Percentiles rank a stretch among this genome's conserved stretches.
These are phyloP conservation scores for Mareca strepera DNA, from an alignment of 2,797 vertebrate genomes.

Conservation along the genomic window DNA sequence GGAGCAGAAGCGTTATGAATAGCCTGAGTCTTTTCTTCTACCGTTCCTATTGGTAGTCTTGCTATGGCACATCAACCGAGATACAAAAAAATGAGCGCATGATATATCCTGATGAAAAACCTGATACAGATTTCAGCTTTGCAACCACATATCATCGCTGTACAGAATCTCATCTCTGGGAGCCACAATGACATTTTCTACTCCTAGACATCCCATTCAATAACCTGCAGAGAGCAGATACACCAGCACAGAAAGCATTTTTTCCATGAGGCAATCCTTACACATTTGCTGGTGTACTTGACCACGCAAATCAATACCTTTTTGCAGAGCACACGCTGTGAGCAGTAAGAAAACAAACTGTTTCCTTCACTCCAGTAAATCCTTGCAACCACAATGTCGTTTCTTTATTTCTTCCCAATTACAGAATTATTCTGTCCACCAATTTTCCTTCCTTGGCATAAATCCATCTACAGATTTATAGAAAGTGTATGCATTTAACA, in stretches of 20 bases:
- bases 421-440: neutral
- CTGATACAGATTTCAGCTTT: neutral
- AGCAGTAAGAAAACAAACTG: neutral
- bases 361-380: neutral
- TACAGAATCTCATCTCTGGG: neutral
- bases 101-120: neutral
- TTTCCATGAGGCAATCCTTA: neutral
- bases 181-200: neutral
- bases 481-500: neutral
- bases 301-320: neutral
- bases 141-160: fast-evolving
- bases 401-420: neutral
- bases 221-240: neutral
- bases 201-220: neutral
- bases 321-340: neutral
- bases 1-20: neutral
- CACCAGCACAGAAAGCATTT: neutral
- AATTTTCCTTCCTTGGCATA: neutral
- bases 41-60: neutral
- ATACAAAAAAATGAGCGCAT: neutral
- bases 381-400: neutral
- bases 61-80: neutral
- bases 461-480: neutral
- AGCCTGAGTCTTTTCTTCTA: neutral
- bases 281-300: neutral